A percentile compares a stretch with the other conserved stretches of the same genome.
These are phyloP conservation scores for Alectoris magna DNA, from an alignment of 2,797 vertebrate genomes.

Conservation along the genomic window DNA sequence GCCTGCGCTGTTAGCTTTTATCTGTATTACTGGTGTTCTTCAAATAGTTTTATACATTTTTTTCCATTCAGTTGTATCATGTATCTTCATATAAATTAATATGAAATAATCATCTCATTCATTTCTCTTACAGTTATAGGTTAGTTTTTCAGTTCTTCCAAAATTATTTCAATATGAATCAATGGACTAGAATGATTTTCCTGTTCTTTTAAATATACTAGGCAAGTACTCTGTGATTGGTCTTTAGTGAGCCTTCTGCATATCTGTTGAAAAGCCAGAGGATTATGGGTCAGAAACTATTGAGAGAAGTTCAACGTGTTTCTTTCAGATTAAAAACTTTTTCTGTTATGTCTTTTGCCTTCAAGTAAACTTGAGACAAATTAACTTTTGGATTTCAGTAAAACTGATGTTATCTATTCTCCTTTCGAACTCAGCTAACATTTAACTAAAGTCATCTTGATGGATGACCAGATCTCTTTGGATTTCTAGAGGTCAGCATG, in stretches of 20 bases:
- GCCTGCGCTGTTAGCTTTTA: neutral
- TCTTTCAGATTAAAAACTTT: neutral
- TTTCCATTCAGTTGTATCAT: neutral
- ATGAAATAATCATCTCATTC: neutral
- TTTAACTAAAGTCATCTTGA: conserved; percentile 48
- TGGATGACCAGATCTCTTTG: conserved; percentile 37
- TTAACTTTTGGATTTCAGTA: conserved; percentile 21
- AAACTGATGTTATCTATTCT: conserved; percentile 27
- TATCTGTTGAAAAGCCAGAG: neutral
- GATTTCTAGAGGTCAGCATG: conserved; percentile 17
- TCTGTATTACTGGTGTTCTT: neutral
- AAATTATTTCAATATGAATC: neutral
- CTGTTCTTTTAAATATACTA: neutral
- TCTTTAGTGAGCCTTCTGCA: neutral
- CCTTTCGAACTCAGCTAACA: conserved; percentile 34
- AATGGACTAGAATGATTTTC: neutral
- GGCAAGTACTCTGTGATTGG: neutral
- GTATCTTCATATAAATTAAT: neutral
- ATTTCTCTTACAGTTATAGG: neutral
- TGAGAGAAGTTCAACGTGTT: neutral
- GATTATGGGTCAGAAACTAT: neutral
- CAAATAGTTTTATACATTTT: neutral
- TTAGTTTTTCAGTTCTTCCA: neutral
- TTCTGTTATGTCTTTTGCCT: neutral
- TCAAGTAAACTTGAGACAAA: conserved; percentile 13